Evolutionary conservation across 1,140 invertebrate species (phyloP).

Genomic region (Chironomus striatipennis): DNA sequence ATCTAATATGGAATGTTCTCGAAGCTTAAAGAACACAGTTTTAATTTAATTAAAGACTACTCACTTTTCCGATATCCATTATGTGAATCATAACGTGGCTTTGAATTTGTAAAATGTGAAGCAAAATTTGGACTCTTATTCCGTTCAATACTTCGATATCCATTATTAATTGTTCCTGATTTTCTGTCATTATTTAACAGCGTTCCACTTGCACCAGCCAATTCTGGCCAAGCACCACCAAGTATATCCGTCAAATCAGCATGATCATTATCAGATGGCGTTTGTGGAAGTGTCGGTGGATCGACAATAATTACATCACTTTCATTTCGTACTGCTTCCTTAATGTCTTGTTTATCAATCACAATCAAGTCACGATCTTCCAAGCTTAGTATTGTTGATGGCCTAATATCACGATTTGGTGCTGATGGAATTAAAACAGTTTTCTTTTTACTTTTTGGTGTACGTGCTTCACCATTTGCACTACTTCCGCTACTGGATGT

Average conservation of each 20-base stretch:
- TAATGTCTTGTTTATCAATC: conserved; percentile 31
- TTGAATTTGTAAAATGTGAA: not conserved
- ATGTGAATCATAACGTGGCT: not conserved
- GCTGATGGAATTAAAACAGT: not conserved
- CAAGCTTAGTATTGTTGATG: conserved; percentile 8
- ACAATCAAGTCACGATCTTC: conserved; percentile 32
- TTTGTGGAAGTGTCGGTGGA: conserved; percentile 28
- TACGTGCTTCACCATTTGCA: not conserved
- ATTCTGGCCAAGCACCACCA: conserved; percentile 36
- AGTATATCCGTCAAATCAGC: conserved; percentile 40
- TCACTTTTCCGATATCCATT: conserved; percentile 2
- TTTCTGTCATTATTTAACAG: conserved; percentile 29
- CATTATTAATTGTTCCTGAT: not conserved
- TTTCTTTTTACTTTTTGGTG: not conserved
- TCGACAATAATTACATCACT: conserved; percentile 36
- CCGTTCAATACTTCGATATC: not conserved
- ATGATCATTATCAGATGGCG: conserved; percentile 19
- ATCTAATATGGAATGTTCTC: no score
- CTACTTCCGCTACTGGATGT: not conserved
- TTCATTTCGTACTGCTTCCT: conserved; percentile 39
- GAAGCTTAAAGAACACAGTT: no score
- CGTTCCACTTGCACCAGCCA: conserved; percentile 31
- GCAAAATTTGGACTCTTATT: not conserved
- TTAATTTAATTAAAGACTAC: not conserved
- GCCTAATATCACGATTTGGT: not conserved